Evolutionary conservation across 2,888 invertebrate genomes (phyloP), one percentile per base, ranked within the genome.

Genomic region (Myopa testacea): DNA sequence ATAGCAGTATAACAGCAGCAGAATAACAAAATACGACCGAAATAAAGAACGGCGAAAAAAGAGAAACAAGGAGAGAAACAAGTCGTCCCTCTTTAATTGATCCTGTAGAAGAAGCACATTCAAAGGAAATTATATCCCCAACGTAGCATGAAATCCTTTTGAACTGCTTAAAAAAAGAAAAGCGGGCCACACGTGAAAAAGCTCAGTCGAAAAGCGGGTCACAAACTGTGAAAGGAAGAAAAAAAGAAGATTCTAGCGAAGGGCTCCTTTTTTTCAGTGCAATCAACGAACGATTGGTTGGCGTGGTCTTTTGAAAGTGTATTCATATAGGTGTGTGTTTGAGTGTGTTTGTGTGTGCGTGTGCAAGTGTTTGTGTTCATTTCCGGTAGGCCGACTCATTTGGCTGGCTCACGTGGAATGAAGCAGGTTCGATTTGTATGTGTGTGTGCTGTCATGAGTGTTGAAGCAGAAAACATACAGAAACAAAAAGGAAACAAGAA

Each of bases 101-200:
- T 37, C 52, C 26, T 10, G 45, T 8, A 71, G 50, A 58, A 12
- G 52, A 71, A n/a, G 58, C 55, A 26, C 26, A 55, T 55, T 55
- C 34, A 71, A 71, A 55, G 70, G 70, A 71, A 71, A 55, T 71
- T 55, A 71, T 71, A 71, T 71, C 70, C 55, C 70, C 38, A 34
- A 37, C 58, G 70, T 38, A 58, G 50, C 58, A 71, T 71, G 50
- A 71, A 71, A 71, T 71, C 58, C 70, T 58, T 70, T 71, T 71
- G 45, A 71, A 71, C 19, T 38, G 65, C 37, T 16, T 37, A 38
- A 34, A 63, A 26, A 63, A 26, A 14, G 34, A 26, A 40, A 67
- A 67, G 67, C 67, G 67, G 58, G n/a, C 45, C 37, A 8, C 37
- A 63, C 12, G 14, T 63, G 34, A 63, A 63, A 63, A 63, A 63